phyloP scores from a whole-genome alignment of 2,888 invertebrate genomes.

The Hirtodrosophila trivittata region DNA sequence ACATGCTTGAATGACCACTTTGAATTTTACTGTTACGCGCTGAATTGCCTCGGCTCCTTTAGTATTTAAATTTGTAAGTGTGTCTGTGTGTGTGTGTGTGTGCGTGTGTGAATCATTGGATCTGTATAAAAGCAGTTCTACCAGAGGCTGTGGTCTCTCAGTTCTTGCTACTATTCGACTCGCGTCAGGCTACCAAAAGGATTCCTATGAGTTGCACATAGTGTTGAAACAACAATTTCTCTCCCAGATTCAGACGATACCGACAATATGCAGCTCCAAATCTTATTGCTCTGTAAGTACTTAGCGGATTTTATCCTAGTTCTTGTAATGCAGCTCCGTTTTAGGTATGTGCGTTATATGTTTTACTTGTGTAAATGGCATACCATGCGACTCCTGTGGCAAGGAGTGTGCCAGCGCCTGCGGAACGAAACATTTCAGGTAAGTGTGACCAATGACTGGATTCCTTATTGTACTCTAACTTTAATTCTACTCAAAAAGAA shows the following conservation, averaged over 20 bases:
- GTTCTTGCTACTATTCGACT: conserved; percentile 46
- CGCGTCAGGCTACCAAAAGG: conserved; percentile 21
- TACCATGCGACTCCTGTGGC: conserved; percentile 87
- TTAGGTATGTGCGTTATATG: conserved; percentile 69
- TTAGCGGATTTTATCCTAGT: background rate
- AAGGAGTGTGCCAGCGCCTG: conserved; percentile 87
- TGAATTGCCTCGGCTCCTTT: conserved; percentile 5
- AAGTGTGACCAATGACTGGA: background rate
- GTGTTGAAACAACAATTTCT: conserved; percentile 35
- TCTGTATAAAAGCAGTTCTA: conserved; percentile 50
- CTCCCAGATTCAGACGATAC: conserved; percentile 21
- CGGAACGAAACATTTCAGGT: conserved; percentile 87
- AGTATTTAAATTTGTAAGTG: background rate
- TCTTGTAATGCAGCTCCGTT: background rate
- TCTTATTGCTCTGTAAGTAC: conserved; percentile 71
- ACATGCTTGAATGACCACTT: conserved; percentile 69
- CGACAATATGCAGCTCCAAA: conserved; percentile 68
- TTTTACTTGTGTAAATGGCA: conserved; percentile 66
- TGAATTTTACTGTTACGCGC: conserved; percentile 49
- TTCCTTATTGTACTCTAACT: background rate
- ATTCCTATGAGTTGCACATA: conserved; percentile 55
- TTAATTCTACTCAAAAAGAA: conserved; percentile 79
- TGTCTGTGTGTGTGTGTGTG: conserved; percentile 4
- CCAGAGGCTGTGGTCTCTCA: conserved; percentile 49
- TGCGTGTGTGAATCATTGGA: conserved; percentile 1